These are phyloP conservation scores for Paradoxurus hermaphroditus DNA, from an alignment of 2,113 vertebrate species.

Conservation along the genomic window DNA sequence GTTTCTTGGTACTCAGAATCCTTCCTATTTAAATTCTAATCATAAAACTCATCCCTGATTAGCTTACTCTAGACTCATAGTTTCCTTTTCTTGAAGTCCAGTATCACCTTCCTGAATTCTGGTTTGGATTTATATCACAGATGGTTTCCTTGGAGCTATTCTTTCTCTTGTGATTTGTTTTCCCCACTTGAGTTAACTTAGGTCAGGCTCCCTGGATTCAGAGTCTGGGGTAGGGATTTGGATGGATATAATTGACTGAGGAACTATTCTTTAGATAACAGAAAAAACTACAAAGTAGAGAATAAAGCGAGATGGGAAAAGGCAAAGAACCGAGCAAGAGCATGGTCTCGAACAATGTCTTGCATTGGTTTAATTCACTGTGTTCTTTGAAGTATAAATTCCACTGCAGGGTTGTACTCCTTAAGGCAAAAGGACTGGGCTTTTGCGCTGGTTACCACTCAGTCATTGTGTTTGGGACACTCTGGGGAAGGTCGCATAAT, in stretches of 20 bases:
- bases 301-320: background rate
- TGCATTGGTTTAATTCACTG: background rate
- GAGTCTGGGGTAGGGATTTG: background rate
- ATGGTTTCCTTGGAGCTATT: accelerated
- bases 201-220: background rate
- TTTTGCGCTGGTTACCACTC: background rate
- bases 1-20: background rate
- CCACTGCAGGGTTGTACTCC: background rate
- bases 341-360: background rate
- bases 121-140: background rate
- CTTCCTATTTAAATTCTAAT: background rate
- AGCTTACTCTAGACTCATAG: background rate
- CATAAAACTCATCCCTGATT: background rate
- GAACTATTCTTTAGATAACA: background rate
- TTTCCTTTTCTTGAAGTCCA: background rate
- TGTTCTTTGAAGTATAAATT: background rate
- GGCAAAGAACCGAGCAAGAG: background rate
- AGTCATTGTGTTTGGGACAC: background rate
- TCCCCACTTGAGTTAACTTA: background rate
- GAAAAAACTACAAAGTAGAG: background rate
- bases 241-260: background rate
- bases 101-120: background rate
- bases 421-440: background rate
- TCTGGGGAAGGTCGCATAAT: background rate
- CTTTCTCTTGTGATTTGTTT: background rate